Base-by-base conservation (phyloP, 1,140 invertebrate species). In the Aethina tumida region DNA sequence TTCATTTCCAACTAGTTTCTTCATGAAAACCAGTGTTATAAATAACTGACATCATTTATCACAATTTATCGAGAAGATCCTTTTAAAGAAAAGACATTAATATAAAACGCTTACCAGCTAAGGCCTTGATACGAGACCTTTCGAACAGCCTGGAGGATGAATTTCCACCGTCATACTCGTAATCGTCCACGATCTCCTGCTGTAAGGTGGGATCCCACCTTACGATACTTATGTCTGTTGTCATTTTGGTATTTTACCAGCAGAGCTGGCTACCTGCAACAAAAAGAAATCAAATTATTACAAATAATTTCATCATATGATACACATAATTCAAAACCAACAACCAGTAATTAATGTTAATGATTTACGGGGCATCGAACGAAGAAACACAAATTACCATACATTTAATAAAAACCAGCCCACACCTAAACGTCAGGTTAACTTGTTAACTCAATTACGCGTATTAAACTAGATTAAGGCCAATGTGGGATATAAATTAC, bases 81-180 rank as follows among this genome's bases (percentile, higher is more conserved):
- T 26, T 10, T 26, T 4, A 26, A 24, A 24, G 2, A 26, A 26
- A 5, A 10, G 24, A 26, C 5, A 26, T 13, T 5, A 24, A 4
- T 26, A 5, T 5, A 3, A 10, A n/a, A 10, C 15, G 21, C 68
- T 68, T 61, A 96, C 92, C 91, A 62, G 96, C 95, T 54, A 99
- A 69, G 42, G 95, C 96, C 71, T 97, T 97, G 57, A 99, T 99
- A 56, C 96, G 81, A 53, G 92, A 96, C 63, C 95, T 77, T 75
- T 99, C 96, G 73, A 97, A 99, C 29, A 99, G 79, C 59, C 94
- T 80, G 44, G 96, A 97, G 47, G 94, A 97, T 50, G 92, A 95
- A 66, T 97, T 97, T 58, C 94, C 95, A 53, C 94, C 94, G 70
- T 99, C 97, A 70, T 97, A 97, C 70, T 97, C 94, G 68, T 94